Evolutionary conservation across 1,140 invertebrate genomes (phyloP), one percentile per base, ranked within the genome.

Genomic region (Lucilia cuprina): DNA sequence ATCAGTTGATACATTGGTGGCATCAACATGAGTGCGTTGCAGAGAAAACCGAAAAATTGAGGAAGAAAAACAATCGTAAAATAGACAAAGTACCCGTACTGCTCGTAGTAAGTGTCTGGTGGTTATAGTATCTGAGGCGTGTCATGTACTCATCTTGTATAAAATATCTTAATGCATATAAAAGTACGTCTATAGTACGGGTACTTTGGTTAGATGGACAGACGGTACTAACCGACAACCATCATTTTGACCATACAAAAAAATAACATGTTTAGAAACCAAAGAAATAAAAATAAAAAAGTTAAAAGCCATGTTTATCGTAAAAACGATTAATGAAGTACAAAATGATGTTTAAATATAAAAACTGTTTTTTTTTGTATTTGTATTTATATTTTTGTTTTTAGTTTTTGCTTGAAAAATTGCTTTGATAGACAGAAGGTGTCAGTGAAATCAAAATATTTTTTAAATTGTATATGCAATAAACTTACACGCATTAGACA

Each of bases 311-410:
- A 70, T 70, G 65, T 70, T 70, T 70, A 70, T 70, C 65, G 19
- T 70, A 21, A 70, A 70, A 70, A 70, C 65, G 19, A 70, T 70
- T 70, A 70, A 70, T 70, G n/a, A 70, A 70, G 65, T 70, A 70
- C 65, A 70, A 70, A 70, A 70, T 70, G 65, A 70, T 70, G 65
- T 70, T 70, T 70, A 70, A 70, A 70, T 21, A 70, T 70, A 70
- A 70, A 21, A 70, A 19, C 25, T 30, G 25, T 30, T 30, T 30
- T 30, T 70, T 14, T 14, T 55, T 14, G 1, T 41, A 2, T 41
- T 41, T 41, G 5, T 41, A 10, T 41, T 41, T 41, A 10, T 41
- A 41, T 41, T 41, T 41, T 41, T 41, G 25, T 30, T 41, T 41
- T 41, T 41, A 8, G 41, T 10, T 41, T 7, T 10, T 41, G 41